Evolutionary conservation across 2,113 vertebrate species (phyloP).

Genomic region (Oophaga pumilio): DNA sequence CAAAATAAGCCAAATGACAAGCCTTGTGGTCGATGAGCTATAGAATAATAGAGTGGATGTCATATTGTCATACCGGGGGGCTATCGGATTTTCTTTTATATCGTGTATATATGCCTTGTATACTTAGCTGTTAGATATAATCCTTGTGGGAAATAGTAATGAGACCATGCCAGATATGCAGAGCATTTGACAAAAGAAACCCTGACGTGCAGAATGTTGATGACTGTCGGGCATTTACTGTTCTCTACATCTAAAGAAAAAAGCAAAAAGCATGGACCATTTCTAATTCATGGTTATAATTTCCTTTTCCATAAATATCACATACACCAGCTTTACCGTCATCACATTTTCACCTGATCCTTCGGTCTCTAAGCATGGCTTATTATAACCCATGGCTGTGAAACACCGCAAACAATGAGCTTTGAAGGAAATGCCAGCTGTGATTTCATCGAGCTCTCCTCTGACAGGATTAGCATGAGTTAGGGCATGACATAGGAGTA

Average conservation of each 20-base stretch:
- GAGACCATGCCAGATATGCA: no score
- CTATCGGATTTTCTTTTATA: neutral
- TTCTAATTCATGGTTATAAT: neutral
- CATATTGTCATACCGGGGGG: neutral
- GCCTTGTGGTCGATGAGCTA: neutral
- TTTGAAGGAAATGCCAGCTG: neutral
- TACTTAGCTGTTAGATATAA: neutral
- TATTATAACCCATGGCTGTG: conserved; percentile 23
- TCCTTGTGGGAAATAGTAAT: neutral
- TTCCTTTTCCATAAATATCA: neutral
- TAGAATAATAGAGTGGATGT: neutral
- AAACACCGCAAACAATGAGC: neutral
- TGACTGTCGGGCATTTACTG: neutral
- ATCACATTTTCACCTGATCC: conserved; percentile 17
- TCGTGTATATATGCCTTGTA: neutral
- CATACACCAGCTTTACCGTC: neutral
- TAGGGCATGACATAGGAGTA: neutral
- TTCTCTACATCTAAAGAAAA: neutral
- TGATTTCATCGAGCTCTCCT: neutral
- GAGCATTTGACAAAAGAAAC: neutral
- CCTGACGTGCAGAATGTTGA: neutral
- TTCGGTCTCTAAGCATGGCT: neutral
- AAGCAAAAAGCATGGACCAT: neutral
- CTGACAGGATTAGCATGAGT: neutral
- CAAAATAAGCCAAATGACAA: no score